Conservation (phyloP, 2,888 invertebrate genomes). For the Sphaerophoria rueppellii region DNA sequence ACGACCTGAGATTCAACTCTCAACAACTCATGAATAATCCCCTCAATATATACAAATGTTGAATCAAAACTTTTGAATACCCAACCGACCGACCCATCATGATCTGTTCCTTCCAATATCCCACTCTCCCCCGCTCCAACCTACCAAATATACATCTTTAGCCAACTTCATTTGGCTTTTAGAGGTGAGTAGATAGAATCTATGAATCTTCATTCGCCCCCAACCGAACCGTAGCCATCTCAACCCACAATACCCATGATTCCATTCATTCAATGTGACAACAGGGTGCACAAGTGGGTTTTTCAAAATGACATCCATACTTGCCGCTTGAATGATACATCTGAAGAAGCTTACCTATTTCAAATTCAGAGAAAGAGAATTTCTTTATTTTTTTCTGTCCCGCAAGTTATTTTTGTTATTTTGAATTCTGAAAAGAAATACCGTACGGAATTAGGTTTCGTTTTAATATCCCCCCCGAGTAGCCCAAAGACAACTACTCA, state of each 20-base stretch:
- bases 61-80: constrained; percentile 46
- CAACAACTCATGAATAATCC: constrained; percentile 60
- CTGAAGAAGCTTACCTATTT: constrained; percentile 23
- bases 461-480: constrained; percentile 17
- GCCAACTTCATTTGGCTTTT: constrained; percentile 32
- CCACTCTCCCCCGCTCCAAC: too few species aligned
- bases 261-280: constrained; percentile 11
- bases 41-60: constrained; percentile 29
- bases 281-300: constrained; percentile 26
- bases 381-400: constrained; percentile 35
- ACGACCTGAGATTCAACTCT: constrained; percentile 44
- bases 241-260: neutral
- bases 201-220: too few species aligned
- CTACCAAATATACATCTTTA: neutral
- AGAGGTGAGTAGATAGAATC: neutral
- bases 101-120: neutral
- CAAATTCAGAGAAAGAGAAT: neutral
- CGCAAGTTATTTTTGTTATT: constrained; percentile 31
- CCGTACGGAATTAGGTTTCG: constrained; percentile 22
- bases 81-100: neutral
- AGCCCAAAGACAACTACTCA: constrained; percentile 10
- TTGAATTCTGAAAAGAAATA: constrained; percentile 5
- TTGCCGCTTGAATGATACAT: constrained; percentile 26
- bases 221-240: neutral
- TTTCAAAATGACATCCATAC: constrained; percentile 43